Conservation (phyloP, 2,888 invertebrate genomes). For the Diaphora mendica region DNA sequence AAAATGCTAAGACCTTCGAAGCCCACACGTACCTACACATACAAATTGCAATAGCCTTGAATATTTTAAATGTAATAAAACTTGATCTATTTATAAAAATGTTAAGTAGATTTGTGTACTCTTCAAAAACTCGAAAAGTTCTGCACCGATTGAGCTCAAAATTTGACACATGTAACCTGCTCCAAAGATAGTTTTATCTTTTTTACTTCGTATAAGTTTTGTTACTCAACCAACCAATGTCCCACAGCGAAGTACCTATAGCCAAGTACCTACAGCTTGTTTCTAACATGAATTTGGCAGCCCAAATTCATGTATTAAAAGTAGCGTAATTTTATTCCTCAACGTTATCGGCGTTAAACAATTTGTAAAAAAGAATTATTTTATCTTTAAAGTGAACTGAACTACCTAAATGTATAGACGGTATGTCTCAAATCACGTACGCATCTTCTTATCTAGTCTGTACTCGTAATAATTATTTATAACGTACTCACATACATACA, state of each 20-base stretch:
- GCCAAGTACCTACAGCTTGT: neutral
- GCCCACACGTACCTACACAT: neutral
- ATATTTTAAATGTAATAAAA: neutral
- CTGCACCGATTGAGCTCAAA: no score
- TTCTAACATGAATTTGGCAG: neutral
- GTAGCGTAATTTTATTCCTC: neutral
- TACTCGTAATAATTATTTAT: constrained; percentile 54
- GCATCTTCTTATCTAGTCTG: constrained; percentile 71
- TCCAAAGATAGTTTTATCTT: no score
- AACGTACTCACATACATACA: constrained; percentile 29
- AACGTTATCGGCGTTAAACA: constrained; percentile 12
- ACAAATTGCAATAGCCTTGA: neutral
- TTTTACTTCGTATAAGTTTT: no score
- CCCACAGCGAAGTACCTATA: no score
- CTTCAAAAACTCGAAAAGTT: no score
- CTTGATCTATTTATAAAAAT: no score
- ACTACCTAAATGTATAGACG: constrained; percentile 11
- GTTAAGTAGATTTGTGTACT: no score
- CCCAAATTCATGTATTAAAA: neutral
- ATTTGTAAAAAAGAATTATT: constrained; percentile 3
- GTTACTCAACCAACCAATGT: no score
- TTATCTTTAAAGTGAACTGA: constrained; percentile 2
- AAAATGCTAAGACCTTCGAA: neutral
- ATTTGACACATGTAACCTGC: no score
- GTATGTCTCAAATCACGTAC: constrained; percentile 71